Percentiles rank a stretch among this genome's conserved stretches.
Evolutionary conservation across 2,797 vertebrate genomes (phyloP).

Genomic region (Otolemur crassicaudatus): DNA sequence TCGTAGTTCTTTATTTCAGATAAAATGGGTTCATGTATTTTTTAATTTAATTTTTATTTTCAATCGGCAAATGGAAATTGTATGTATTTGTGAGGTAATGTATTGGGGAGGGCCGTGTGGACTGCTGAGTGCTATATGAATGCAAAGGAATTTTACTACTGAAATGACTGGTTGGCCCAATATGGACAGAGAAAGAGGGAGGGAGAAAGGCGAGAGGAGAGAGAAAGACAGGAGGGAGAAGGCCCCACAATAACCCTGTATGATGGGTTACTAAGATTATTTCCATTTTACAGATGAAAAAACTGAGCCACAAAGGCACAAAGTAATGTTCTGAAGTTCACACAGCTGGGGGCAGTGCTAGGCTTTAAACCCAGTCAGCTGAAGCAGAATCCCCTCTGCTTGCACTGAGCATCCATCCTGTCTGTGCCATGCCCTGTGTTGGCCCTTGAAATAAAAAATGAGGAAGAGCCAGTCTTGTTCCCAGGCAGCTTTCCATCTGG

Average conservation of each 20-base stretch:
- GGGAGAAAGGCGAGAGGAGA: neutral
- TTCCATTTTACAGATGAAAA: slow-evolving; percentile 50
- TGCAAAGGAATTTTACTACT: neutral
- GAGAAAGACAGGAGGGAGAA: neutral
- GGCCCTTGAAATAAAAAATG: neutral
- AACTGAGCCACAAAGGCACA: neutral
- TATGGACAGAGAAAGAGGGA: neutral
- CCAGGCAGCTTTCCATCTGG: neutral
- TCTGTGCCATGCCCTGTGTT: neutral
- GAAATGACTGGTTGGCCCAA: neutral
- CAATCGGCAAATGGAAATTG: neutral
- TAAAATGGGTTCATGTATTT: neutral
- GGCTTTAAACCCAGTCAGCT: neutral
- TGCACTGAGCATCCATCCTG: no score
- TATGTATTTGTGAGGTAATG: neutral
- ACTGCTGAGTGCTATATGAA: neutral
- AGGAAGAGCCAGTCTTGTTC: neutral
- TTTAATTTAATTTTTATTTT: neutral
- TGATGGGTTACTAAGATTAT: neutral
- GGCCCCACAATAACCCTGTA: neutral
- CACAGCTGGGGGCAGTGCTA: neutral
- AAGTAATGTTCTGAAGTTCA: neutral
- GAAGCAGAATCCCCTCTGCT: neutral
- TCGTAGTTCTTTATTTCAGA: neutral
- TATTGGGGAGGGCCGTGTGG: neutral